Evolutionary conservation across 2,113 vertebrate genomes (phyloP).

Genomic region (Poecile atricapillus): DNA sequence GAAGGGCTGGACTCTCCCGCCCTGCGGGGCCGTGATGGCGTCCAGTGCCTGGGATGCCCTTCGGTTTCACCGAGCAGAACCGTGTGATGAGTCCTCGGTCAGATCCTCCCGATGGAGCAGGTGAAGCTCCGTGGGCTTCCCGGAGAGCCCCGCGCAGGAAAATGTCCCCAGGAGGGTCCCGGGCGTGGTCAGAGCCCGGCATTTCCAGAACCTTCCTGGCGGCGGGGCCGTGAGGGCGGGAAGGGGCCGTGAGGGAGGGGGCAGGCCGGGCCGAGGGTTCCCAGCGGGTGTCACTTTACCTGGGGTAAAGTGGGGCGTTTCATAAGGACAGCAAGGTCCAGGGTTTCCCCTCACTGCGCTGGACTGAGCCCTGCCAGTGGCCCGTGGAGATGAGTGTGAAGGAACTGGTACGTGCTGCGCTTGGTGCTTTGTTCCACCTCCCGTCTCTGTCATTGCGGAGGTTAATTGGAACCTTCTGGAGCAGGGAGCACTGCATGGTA

Average conservation of each 20-base stretch:
- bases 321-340: too few species aligned
- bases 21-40: background rate
- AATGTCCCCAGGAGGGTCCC: background rate
- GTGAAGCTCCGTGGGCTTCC: background rate
- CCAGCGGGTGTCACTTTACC: background rate
- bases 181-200: background rate
- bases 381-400: background rate
- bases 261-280: too few species aligned
- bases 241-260: background rate
- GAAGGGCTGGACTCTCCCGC: background rate
- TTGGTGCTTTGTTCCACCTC: background rate
- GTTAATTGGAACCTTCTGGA: background rate
- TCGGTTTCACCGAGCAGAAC: background rate
- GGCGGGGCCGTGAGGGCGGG: background rate
- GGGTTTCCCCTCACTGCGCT: background rate
- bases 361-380: too few species aligned
- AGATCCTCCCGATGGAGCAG: background rate
- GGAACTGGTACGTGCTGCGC: background rate
- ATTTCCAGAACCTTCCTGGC: background rate
- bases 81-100: background rate
- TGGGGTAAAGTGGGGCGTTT: background rate
- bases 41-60: background rate
- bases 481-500: background rate
- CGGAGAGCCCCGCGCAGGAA: background rate
- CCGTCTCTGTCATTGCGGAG: fast-evolving